phyloP scores from a whole-genome alignment of 2,113 vertebrate species.

The Pontoporia blainvillei region DNA sequence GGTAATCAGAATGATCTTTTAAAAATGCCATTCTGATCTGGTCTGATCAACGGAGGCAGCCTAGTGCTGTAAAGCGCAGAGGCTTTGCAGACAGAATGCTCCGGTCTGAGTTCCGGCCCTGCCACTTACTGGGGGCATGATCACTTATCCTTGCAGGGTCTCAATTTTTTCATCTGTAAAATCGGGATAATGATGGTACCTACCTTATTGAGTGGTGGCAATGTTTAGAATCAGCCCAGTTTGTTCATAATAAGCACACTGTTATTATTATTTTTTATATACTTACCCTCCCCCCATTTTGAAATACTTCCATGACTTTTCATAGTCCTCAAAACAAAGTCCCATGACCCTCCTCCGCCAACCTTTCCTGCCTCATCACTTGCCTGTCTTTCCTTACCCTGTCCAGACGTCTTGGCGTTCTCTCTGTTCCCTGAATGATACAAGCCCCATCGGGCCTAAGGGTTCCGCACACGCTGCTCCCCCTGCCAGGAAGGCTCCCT shows the following conservation, averaged over 20 bases:
- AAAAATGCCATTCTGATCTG: not conserved
- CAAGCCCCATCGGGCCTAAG: not conserved
- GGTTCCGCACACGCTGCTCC: not conserved
- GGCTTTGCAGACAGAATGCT: not conserved
- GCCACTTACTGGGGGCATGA: not conserved
- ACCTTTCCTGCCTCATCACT: not conserved
- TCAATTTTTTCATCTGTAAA: not conserved
- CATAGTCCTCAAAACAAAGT: not conserved
- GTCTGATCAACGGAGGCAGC: not conserved
- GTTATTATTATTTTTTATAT: not conserved
- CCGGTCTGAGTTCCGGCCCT: not conserved
- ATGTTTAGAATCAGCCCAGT: not conserved
- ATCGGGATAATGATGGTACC: not conserved
- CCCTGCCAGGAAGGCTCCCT: not conserved
- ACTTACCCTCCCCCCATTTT: not conserved
- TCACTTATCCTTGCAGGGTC: not conserved
- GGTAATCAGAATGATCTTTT: not conserved
- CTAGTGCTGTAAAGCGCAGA: not conserved
- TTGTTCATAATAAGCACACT: not conserved
- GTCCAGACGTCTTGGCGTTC: not conserved
- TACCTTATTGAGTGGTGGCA: not conserved
- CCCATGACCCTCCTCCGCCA: not conserved
- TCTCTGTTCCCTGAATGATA: not conserved
- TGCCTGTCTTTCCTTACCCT: not conserved
- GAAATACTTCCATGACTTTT: not conserved